Base-by-base conservation (phyloP, 2,797 vertebrate genomes). In the Esox masquinongy region DNA sequence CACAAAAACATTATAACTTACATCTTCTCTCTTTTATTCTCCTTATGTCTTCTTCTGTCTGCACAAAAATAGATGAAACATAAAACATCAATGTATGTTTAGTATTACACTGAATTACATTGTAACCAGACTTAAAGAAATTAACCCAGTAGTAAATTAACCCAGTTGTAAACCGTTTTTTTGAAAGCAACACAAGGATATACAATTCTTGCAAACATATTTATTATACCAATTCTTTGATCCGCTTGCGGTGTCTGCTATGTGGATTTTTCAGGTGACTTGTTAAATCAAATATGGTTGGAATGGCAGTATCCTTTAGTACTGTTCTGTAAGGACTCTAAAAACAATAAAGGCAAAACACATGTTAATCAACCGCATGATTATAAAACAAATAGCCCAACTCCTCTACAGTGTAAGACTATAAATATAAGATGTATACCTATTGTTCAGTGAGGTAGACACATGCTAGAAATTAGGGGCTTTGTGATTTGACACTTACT, bases 231-330 rank as follows among this genome's bases (percentile, higher is more conserved):
- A 99, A 90, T 82, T 99, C 97, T 95, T 99, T 99, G 84, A 99
- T 99, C 84, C 95, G 93, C 90, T 99, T 99, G 85, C 97, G 95
- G 43, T 97, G 96, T 84, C 97, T 95, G 83, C 96, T 96, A 77
- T 96, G 94, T 29, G 97, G 96, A 82, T 98, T 99, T 86, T 92
- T 95, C 64, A 99, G 87, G 87, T 99, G 98, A 88, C 97, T 99
- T n/a, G 97, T 99, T 80, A 99, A 92, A 88, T 99, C 98, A 91
- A 99, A 99, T 90, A 99, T 97, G 9, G 98, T 99, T 74, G 98
- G 98, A 87, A 99, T 96, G 71, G 98, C 98, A 36, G 97, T 98
- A 81, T 99, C 98, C 83, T 97, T 94, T 75, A 99, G 87, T 26
- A 99, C 97, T 0, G 97, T 99, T 88, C 97, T 95, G 70, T 99